Evolutionary conservation across 2,113 vertebrate genomes (phyloP), one percentile per base, ranked within the genome.

Genomic region (Loxodonta africana): DNA sequence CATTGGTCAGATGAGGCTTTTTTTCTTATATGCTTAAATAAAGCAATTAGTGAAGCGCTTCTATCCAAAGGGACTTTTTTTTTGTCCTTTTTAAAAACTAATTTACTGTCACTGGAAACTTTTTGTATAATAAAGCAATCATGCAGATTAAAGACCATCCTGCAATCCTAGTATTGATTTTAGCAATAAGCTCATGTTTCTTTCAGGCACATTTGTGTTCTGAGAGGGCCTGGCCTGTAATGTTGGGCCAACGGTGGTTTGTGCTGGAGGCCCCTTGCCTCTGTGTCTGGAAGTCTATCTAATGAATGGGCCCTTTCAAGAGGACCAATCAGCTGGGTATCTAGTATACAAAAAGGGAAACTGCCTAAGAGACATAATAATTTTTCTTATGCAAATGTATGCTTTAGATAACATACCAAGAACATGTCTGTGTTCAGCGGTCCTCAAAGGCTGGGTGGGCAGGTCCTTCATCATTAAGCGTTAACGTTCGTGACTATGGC

Each of bases 81-180:
- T 86, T 73, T 28, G 71, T 89, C 96, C 92, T 91, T 93, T 98
- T 86, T 84, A 30, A 71, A 30, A 98, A 95, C 89, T 94, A 97
- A 97, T 95, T 97, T 96, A 95, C 94, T 96, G 85, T 96, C 87
- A 86, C 91, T 98, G 96, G 96, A 97, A 97, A 97, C 82, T 95
- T 97, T 97, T 97, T 97, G 90, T 97, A 97, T 85, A 98, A 97
- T 96, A 98, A 98, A 98, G 80, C 86, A 96, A 37, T 80, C 71
- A 21, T 65, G 62, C 76, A 1, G 96, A 97, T 91, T 71, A 8
- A 95, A 78, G 92, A 94, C 15, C 80, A 83, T 1, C 30, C 91
- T 88, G 83, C 30, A 17, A 15, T 97, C 89, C 83, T 91, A 1
- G 65, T 88, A 1, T 92, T 96, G 25, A 91, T 95, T 94, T 60